Base-by-base conservation (phyloP, 1,140 invertebrate genomes). In the Lepidotrigona ventralis region DNA sequence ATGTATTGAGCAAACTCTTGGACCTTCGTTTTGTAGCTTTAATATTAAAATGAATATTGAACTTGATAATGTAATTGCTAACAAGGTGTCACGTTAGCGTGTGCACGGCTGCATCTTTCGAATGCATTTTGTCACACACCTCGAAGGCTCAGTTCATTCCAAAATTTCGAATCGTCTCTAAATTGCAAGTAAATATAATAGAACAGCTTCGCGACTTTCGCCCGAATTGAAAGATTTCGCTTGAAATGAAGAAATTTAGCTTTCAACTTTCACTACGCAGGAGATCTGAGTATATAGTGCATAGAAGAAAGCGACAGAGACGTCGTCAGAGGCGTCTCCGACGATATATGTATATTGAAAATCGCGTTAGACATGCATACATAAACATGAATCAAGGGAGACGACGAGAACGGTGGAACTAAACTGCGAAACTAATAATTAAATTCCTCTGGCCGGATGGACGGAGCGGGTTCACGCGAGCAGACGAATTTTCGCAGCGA, bases 381-480 rank as follows among this genome's bases (percentile, higher is more conserved):
- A 92, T 92, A 92, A 90, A 91, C 88, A 92, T 92, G 91, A 91
- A 83, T 81, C 33, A 26, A 23, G 39, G n/a, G 21, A 17, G 21
- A 17, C 26, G 19, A 85, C 86, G 86, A 21, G 58, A 91, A 87
- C 85, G 29, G 51, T 78, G 86, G 89, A 87, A 91, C 90, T 91
- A 90, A 92, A 88, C 91, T 90, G 86, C 85, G 85, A 92, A 88
- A 92, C 91, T 92, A 91, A 91, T 92, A 92, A 92, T 92, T 91
- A 91, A 92, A 92, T 92, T 92, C 91, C 90, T 88, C 82, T 75
- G 26, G n/a, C 79, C 63, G 71, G 78, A 63, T 83, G 79, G 86
- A 85, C 83, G 86, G 78, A 68, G 78, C 60, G 63, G 77, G 74
- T 84, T 69, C 56, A 73, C 60, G 79, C 83, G 76, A 69, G 64